Evolutionary conservation across 1,140 invertebrate species (phyloP).

Genomic region (Meloidogyne chitwoodi): DNA sequence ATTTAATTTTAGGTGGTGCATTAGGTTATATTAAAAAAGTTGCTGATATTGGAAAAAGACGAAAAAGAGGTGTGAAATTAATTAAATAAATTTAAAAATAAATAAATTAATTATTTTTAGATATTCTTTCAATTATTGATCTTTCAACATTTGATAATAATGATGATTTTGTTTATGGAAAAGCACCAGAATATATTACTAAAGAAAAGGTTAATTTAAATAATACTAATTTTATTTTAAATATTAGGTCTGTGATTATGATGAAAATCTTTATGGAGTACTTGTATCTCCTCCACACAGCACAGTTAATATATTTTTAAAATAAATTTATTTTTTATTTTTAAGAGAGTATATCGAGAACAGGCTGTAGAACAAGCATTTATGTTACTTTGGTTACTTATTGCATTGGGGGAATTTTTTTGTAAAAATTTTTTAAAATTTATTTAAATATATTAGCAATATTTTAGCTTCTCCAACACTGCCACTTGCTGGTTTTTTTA

Average conservation of each 20-base stretch:
- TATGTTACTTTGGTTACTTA: slow-evolving; percentile 82
- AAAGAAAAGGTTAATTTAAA: slow-evolving; percentile 60
- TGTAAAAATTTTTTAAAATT: slow-evolving; percentile 21
- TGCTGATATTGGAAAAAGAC: slow-evolving; percentile 44
- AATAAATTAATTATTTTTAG: slow-evolving; percentile 10
- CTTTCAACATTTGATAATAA: slow-evolving; percentile 52
- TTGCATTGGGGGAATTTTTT: slow-evolving; percentile 94
- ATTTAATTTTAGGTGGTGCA: slow-evolving; percentile 40
- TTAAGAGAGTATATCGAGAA: slow-evolving; percentile 74
- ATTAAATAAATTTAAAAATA: neutral
- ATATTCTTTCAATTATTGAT: slow-evolving; percentile 49
- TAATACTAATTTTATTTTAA: too few relatives aligned
- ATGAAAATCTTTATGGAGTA: slow-evolving; percentile 72
- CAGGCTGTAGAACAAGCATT: slow-evolving; percentile 92
- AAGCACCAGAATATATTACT: slow-evolving; percentile 55
- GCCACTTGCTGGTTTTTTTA: slow-evolving; percentile 89
- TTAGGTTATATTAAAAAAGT: slow-evolving; percentile 52
- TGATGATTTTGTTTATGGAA: slow-evolving; percentile 49
- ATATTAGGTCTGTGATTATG: slow-evolving; percentile 70
- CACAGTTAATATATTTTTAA: slow-evolving; percentile 60
- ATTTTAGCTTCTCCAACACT: slow-evolving; percentile 79
- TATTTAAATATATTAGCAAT: neutral
- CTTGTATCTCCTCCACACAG: slow-evolving; percentile 87
- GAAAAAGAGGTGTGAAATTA: slow-evolving; percentile 24
- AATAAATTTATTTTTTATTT: neutral